A percentile compares a stretch with the other conserved stretches of the same genome.
These are phyloP conservation scores for Tragelaphus strepsiceros DNA, from an alignment of 2,113 vertebrate species.

Conservation along the genomic window DNA sequence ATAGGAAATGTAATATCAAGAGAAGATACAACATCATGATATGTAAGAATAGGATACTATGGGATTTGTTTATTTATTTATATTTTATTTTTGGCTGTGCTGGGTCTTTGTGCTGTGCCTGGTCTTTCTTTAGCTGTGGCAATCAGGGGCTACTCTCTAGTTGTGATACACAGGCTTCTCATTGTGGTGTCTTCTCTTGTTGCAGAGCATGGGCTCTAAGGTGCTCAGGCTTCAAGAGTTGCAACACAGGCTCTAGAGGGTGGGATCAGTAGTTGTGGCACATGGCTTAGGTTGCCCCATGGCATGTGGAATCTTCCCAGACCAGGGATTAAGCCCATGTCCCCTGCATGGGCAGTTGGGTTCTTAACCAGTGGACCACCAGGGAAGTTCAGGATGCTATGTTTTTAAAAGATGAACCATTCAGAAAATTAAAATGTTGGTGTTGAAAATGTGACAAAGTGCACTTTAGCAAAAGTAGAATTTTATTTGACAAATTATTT, in stretches of 20 bases:
- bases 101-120: background rate
- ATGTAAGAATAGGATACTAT: background rate
- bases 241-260: background rate
- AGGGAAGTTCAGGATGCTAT: background rate
- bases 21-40: background rate
- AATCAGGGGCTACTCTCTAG: background rate
- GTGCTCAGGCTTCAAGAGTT: background rate
- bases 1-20: background rate
- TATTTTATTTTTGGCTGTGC: background rate
- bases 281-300: rapidly evolving
- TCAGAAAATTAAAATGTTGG: background rate
- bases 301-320: background rate
- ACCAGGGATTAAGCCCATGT: background rate
- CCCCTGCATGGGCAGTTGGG: background rate
- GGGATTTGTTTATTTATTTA: background rate
- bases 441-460: background rate
- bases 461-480: background rate
- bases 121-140: background rate
- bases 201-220: background rate
- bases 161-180: rapidly evolving
- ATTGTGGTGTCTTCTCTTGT: background rate
- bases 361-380: background rate
- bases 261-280: background rate
- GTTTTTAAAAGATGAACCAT: background rate
- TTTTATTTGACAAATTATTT: background rate